Evolutionary conservation across 2,888 invertebrate genomes (phyloP), one percentile per base, ranked within the genome.

Genomic region (Ophioninae sp.): DNA sequence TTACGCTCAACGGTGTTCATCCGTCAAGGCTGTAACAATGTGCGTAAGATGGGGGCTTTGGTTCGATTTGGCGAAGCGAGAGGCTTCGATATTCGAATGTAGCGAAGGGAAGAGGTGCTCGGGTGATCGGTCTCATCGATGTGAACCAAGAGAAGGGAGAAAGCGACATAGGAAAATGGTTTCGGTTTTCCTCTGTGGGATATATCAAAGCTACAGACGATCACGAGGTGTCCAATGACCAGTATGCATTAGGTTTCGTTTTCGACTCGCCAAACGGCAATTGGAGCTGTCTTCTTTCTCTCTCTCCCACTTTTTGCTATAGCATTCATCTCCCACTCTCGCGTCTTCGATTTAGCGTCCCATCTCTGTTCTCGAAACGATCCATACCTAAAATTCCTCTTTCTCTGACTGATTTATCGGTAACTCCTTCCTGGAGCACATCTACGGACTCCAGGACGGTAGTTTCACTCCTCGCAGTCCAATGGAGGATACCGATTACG

Each of bases 221-320:
- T 81, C 79, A 69, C 64, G 61, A 57, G 62, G 84, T 79, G 57
- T 84, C 74, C 61, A 59, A 67, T 84, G 79, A 72, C 84, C 76
- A 30, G 30, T 68, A 70, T 84, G 81, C 81, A 78, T 78, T 78
- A 78, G 83, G 78, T 81, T 84, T 84, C 83, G 67, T 75, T 81
- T 84, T 75, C 78, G 78, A 70, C 67, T 79, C 56, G 78, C 62
- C 74, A 81, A 84, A 84, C 75, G 70, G 83, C 77, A 77, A 79
- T 77, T 73, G 69, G 77, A 83, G 73, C 69, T 80, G 44, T 59
- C 50, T 17, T 37, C 50, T 23, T 20, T 70, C 64, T 41, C 70
- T 70, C 64, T 75, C 64, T 30, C 61, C 50, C 23, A 0, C 50
- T 50, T 17, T 17, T 50, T 50, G 50, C 50, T 50, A 13, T 5